phyloP scores from a whole-genome alignment of 2,888 invertebrate species.

The Macaria notata region DNA sequence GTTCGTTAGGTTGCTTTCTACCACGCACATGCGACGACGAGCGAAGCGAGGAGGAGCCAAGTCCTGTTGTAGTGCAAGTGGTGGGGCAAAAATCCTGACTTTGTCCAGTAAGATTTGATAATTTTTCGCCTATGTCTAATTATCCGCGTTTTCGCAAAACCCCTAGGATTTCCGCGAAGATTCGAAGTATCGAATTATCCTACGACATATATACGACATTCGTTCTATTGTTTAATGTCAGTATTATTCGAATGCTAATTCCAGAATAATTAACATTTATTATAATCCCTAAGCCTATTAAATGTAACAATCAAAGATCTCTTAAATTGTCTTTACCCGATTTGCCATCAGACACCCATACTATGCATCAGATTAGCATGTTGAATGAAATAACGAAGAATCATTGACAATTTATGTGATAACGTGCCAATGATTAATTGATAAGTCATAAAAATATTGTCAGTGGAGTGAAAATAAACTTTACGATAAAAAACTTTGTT shows the following conservation, averaged over 20 bases:
- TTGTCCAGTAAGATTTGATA: too few relatives aligned
- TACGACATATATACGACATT: conserved; percentile 20
- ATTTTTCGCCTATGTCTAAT: too few relatives aligned
- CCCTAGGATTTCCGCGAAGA: too few relatives aligned
- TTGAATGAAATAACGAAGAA: conserved; percentile 41
- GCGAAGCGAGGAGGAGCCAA: too few relatives aligned
- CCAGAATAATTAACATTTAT: conserved; percentile 25
- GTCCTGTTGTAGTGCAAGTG: too few relatives aligned
- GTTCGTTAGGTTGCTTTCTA: too few relatives aligned
- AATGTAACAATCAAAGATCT: conserved; percentile 17
- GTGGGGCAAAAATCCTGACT: too few relatives aligned
- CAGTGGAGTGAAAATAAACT: conserved; percentile 47
- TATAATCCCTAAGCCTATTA: conserved; percentile 16
- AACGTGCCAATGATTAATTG: conserved; percentile 80
- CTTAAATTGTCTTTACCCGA: conserved; percentile 35
- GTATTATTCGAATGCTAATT: conserved; percentile 24
- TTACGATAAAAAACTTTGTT: conserved; percentile 30
- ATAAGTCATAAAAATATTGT: conserved; percentile 46
- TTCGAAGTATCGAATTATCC: too few relatives aligned
- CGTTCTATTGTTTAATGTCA: conserved; percentile 15
- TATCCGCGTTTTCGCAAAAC: too few relatives aligned
- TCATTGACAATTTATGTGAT: conserved; percentile 81
- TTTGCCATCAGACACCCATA: conserved; percentile 39
- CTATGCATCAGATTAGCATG: background rate
- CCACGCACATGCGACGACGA: too few relatives aligned